Conservation (phyloP, 2,113 vertebrate genomes). For the Hipposideros armiger region DNA sequence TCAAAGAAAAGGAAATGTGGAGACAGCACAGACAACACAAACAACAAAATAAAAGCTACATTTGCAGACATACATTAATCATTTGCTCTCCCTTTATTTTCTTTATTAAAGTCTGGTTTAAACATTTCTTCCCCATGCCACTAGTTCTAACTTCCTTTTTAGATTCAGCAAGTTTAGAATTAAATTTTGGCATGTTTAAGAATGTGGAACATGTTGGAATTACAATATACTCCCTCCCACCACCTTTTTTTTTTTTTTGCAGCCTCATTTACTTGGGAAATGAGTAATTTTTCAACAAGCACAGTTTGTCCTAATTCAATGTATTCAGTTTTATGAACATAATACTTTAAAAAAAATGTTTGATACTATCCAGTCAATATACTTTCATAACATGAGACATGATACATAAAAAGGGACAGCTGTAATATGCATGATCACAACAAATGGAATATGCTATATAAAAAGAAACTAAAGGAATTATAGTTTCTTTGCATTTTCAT, state of each 20-base stretch:
- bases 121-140: background rate
- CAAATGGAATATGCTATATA: background rate
- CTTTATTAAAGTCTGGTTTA: background rate
- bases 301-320: conserved; percentile 15
- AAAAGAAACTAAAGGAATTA: background rate
- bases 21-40: background rate
- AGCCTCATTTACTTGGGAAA: background rate
- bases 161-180: background rate
- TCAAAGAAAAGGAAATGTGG: background rate
- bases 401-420: background rate
- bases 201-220: background rate
- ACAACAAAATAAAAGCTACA: background rate
- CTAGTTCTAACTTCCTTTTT: background rate
- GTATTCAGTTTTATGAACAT: conserved; percentile 44
- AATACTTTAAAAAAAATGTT: background rate
- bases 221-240: background rate
- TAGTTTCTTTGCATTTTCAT: background rate
- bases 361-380: background rate
- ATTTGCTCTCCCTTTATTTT: background rate
- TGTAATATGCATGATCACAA: background rate
- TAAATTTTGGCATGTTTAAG: background rate
- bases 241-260: background rate
- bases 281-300: background rate
- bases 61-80: background rate
- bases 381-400: background rate